Conservation (phyloP, 2,888 invertebrate genomes). For the Euplexia lucipara region DNA sequence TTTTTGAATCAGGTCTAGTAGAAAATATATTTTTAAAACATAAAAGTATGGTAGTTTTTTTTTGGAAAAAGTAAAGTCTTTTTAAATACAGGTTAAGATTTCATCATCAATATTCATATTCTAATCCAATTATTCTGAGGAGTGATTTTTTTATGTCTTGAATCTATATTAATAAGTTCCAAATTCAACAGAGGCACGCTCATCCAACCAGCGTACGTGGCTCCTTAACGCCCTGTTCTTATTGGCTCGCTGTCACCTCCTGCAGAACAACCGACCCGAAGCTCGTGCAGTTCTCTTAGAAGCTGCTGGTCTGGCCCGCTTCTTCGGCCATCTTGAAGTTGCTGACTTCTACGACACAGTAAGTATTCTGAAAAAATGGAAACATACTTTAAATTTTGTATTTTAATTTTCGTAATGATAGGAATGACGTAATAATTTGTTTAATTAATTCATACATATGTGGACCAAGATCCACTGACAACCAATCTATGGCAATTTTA, state of each 20-base stretch:
- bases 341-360: constrained; percentile 86
- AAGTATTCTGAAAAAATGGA: constrained; percentile 53
- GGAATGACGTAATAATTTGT: no score
- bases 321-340: constrained; percentile 76
- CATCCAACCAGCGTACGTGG: constrained; percentile 78
- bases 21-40: neutral
- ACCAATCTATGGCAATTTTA: no score
- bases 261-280: constrained; percentile 85
- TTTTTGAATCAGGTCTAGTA: neutral
- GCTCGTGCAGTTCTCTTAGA: constrained; percentile 82
- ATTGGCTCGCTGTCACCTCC: constrained; percentile 82
- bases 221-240: constrained; percentile 82
- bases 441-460: no score
- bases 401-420: no score
- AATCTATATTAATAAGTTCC: neutral
- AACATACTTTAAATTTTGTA: no score
- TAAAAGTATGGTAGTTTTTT: neutral
- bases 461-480: no score
- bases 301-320: constrained; percentile 72
- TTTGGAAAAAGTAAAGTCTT: no score
- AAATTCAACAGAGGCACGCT: constrained; percentile 75
- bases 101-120: no score
- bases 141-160: no score
- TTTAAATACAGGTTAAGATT: no score
- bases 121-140: no score